A percentile compares a stretch with the other conserved stretches of the same genome.
These are phyloP conservation scores for Tetragnatha versicolor DNA, from an alignment of 1,140 invertebrate genomes.

Conservation along the genomic window DNA sequence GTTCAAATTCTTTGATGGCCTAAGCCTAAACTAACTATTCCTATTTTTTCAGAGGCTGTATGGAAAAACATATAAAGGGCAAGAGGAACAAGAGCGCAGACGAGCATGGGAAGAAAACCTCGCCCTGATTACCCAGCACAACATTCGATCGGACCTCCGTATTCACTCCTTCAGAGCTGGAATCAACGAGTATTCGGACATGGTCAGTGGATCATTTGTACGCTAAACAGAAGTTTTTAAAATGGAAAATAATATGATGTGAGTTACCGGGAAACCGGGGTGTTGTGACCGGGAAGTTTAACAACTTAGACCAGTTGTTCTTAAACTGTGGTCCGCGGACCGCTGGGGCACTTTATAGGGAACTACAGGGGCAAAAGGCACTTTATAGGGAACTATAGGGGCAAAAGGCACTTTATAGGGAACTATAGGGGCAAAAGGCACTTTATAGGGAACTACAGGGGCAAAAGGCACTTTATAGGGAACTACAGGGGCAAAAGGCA, in stretches of 20 bases:
- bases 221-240: neutral
- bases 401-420: too few relatives aligned
- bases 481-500: too few relatives aligned
- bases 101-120: conserved; percentile 82
- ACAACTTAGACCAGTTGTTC: neutral
- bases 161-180: conserved; percentile 72
- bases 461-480: too few relatives aligned
- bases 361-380: too few relatives aligned
- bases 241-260: neutral
- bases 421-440: too few relatives aligned
- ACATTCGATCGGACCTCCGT: conserved; percentile 71
- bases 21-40: too few relatives aligned
- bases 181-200: conserved; percentile 83
- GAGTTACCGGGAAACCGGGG: neutral
- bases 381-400: too few relatives aligned
- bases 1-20: too few relatives aligned
- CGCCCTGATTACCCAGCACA: conserved; percentile 83
- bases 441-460: too few relatives aligned
- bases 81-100: neutral
- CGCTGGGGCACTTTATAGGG: neutral
- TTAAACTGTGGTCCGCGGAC: neutral
- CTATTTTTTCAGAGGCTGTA: neutral
- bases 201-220: conserved; percentile 66
- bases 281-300: neutral
- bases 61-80: neutral